Evolutionary conservation across 2,113 vertebrate species (phyloP).

Genomic region (Capra hircus): DNA sequence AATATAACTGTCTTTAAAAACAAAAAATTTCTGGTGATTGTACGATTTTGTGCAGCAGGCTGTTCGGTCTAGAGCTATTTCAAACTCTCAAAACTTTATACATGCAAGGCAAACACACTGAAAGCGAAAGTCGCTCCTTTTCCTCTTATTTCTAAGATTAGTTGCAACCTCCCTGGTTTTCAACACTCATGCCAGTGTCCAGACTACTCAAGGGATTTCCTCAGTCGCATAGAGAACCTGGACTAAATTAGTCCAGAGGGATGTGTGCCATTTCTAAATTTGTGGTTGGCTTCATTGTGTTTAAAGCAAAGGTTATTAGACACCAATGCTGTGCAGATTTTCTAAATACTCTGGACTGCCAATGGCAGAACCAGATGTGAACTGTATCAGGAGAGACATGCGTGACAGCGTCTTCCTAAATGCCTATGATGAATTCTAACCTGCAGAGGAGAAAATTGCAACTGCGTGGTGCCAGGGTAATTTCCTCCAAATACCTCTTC

Average conservation of each 20-base stretch:
- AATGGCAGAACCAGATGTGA: background rate
- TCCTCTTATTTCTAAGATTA: background rate
- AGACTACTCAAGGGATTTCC: background rate
- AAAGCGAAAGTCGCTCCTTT: background rate
- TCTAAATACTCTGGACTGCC: background rate
- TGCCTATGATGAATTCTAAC: background rate
- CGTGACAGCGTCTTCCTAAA: background rate
- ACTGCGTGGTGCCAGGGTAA: background rate
- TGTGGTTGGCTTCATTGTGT: background rate
- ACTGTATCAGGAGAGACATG: slow-evolving; percentile 9
- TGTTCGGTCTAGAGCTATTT: background rate
- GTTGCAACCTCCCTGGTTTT: background rate
- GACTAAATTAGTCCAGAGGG: background rate
- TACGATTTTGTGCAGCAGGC: background rate
- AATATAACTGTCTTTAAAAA: background rate
- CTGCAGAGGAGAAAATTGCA: slow-evolving; percentile 19
- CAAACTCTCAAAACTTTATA: background rate
- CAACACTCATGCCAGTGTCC: background rate
- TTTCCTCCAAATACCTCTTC: background rate
- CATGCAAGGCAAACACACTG: background rate
- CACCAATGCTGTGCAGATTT: background rate
- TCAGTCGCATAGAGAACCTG: background rate
- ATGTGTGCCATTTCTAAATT: background rate
- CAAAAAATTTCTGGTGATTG: background rate
- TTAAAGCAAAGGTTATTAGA: slow-evolving; percentile 31